A percentile compares a stretch with the other conserved stretches of the same genome.
Conservation (phyloP, 1,140 invertebrate genomes). For the Plutomurus gul region DNA sequence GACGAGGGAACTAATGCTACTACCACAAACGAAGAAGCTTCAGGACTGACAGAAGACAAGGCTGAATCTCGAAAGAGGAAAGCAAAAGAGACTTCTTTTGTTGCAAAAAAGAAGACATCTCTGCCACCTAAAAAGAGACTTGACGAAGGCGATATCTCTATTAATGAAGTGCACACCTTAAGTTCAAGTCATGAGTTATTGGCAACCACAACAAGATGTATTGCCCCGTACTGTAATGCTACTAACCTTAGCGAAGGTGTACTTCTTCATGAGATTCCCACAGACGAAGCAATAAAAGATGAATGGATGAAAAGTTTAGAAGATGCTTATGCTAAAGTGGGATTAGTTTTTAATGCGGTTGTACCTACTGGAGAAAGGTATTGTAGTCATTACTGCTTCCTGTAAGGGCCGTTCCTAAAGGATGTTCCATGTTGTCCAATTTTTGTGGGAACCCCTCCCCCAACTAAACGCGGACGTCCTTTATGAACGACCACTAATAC, state of each 20-base stretch:
- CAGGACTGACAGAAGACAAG: background rate
- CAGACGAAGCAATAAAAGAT: background rate
- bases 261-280: background rate
- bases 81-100: background rate
- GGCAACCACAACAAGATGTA: background rate
- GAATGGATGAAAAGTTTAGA: constrained; percentile 10
- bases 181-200: background rate
- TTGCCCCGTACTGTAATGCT: background rate
- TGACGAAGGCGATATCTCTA: background rate
- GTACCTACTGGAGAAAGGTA: background rate
- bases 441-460: no score
- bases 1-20: background rate
- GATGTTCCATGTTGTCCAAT: no score
- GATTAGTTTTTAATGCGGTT: constrained; percentile 8
- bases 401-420: no score
- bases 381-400: no score
- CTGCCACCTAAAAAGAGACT: background rate
- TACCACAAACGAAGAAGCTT: background rate
- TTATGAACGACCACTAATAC: no score
- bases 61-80: background rate
- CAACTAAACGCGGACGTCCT: no score
- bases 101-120: background rate
- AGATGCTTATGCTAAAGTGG: constrained; percentile 2
- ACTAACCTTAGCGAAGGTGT: background rate
- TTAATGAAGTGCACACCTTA: background rate